A percentile compares a stretch with the other conserved stretches of the same genome.
phyloP scores from a whole-genome alignment of 1,140 invertebrate species.

The Atta colombica region DNA sequence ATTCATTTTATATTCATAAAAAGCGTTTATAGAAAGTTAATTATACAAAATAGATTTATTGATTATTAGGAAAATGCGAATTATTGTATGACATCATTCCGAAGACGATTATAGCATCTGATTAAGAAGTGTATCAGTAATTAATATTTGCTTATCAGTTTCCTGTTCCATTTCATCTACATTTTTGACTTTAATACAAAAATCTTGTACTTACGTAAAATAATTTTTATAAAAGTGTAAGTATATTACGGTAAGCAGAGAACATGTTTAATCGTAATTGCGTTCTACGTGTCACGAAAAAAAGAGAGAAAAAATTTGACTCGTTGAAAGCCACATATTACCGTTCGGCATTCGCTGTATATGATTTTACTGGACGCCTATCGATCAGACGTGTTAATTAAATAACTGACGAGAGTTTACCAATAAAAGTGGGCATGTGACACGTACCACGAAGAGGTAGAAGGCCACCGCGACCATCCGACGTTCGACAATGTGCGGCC shows the following conservation, averaged over 20 bases:
- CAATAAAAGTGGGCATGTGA: constrained; percentile 73
- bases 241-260: constrained; percentile 3
- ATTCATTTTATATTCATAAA: constrained; percentile 32
- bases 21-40: constrained; percentile 49
- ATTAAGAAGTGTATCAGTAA: not conserved
- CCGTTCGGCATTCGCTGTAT: constrained; percentile 54
- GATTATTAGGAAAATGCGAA: constrained; percentile 33
- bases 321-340: constrained; percentile 54
- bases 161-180: not conserved
- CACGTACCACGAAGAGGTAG: constrained; percentile 62
- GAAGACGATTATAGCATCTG: not conserved
- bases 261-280: constrained; percentile 7
- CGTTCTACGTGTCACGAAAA: constrained; percentile 7
- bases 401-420: constrained; percentile 76
- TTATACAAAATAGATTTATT: constrained; percentile 29
- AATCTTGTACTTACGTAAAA: not conserved
- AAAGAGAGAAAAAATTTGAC: constrained; percentile 48
- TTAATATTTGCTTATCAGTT: constrained; percentile 43
- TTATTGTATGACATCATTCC: constrained; percentile 29
- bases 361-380: constrained; percentile 61
- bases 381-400: constrained; percentile 74
- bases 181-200: not conserved
- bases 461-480: constrained; percentile 61
- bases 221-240: not conserved
- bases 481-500: constrained; percentile 73